phyloP scores from a whole-genome alignment of 2,888 invertebrate genomes.

The Carabus problematicus region DNA sequence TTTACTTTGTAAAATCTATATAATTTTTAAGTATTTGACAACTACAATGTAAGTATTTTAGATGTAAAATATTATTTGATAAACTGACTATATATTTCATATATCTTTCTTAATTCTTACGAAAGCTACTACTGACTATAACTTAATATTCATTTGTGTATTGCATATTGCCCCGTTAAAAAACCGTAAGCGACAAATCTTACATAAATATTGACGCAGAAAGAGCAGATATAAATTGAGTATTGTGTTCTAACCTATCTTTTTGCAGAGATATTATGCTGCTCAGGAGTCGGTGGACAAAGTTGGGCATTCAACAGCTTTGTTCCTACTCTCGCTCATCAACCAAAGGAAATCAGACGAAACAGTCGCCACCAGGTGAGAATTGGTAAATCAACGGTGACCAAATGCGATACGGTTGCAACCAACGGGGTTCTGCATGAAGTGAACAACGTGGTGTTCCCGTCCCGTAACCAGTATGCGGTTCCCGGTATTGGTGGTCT shows the following conservation, averaged over 20 bases:
- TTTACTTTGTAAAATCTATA: no score
- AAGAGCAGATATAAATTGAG: neutral
- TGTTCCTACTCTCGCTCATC: conserved; percentile 54
- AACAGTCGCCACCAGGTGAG: conserved; percentile 53
- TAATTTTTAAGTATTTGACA: no score
- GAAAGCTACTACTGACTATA: neutral
- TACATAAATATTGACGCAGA: neutral
- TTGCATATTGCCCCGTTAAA: no score
- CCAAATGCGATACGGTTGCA: conserved; percentile 63
- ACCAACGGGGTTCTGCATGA: conserved; percentile 67
- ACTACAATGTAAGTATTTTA: no score
- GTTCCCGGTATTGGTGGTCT: conserved; percentile 51
- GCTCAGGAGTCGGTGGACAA: conserved; percentile 57
- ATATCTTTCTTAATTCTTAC: neutral
- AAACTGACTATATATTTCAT: neutral
- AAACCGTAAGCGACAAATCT: neutral
- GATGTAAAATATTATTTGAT: no score
- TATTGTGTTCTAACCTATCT: neutral
- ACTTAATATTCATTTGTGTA: no score
- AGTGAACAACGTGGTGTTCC: conserved; percentile 63
- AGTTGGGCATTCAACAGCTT: conserved; percentile 57
- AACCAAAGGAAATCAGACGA: conserved; percentile 54
- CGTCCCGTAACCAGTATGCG: conserved; percentile 45
- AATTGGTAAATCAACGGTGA: conserved; percentile 55
- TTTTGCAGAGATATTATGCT: conserved; percentile 58